Percentiles rank a stretch among this genome's conserved stretches.
These are phyloP conservation scores for Atractosteus spatula DNA, from an alignment of 2,113 vertebrate genomes.

Conservation along the genomic window DNA sequence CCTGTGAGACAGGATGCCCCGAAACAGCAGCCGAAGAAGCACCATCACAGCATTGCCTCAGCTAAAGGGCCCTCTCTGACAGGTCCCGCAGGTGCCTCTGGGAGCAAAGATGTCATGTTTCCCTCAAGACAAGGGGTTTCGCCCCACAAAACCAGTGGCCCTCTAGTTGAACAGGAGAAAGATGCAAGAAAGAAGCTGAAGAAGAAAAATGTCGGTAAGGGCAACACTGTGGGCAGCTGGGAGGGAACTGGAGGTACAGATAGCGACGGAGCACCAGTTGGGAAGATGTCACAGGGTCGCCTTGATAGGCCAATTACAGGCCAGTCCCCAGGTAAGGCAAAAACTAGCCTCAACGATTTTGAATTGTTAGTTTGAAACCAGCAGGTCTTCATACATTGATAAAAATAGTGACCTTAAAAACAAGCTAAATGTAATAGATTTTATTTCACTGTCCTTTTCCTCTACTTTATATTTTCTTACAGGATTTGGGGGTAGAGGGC, in stretches of 20 bases:
- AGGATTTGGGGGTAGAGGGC: too few species aligned
- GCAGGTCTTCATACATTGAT: too few species aligned
- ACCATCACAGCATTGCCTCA: constrained; percentile 40
- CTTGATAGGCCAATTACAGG: constrained; percentile 25
- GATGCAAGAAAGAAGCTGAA: constrained; percentile 41
- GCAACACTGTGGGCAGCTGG: constrained; percentile 20
- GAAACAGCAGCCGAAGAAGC: constrained; percentile 35
- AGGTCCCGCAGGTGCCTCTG: constrained; percentile 9
- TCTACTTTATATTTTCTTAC: too few species aligned
- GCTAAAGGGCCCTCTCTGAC: neutral
- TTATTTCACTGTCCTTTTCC: too few species aligned
- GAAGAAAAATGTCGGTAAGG: constrained; percentile 45
- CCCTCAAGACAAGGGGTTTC: constrained; percentile 14
- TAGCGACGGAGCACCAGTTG: constrained; percentile 4
- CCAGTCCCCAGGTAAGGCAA: constrained; percentile 26
- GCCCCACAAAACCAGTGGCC: constrained; percentile 12
- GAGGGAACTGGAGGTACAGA: constrained; percentile 10
- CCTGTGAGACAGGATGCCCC: constrained; percentile 23
- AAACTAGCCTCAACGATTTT: too few species aligned
- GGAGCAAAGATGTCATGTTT: neutral
- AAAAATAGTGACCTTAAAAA: too few species aligned
- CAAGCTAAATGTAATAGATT: too few species aligned
- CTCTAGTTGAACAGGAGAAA: constrained; percentile 31
- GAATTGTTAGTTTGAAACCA: too few species aligned
- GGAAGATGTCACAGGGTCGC: constrained; percentile 24